phyloP scores from a whole-genome alignment of 2,888 invertebrate species.

The Neoscelio sp. region DNA sequence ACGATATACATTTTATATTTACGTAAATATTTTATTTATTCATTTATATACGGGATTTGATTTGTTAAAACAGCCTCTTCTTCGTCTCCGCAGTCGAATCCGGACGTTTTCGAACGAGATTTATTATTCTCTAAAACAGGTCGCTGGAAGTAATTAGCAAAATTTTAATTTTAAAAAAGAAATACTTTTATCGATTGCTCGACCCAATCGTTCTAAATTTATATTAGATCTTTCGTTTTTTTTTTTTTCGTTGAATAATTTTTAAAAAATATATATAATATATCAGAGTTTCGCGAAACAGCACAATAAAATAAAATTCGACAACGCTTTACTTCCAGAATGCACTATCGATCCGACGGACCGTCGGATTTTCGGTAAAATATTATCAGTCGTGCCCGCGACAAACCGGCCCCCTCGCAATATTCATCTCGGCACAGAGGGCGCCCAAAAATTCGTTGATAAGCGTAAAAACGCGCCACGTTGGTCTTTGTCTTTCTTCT shows the following conservation, averaged over 20 bases:
- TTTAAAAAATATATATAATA: constrained; percentile 11
- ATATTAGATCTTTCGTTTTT: background rate
- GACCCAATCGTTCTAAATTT: too few species aligned
- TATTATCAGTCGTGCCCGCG: constrained; percentile 62
- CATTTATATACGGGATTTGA: constrained; percentile 75
- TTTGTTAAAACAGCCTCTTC: constrained; percentile 80
- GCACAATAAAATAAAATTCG: constrained; percentile 38
- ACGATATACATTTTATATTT: constrained; percentile 64
- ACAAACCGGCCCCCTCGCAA: constrained; percentile 40
- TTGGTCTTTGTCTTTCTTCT: constrained; percentile 35
- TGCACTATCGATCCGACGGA: constrained; percentile 27
- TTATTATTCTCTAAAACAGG: constrained; percentile 46
- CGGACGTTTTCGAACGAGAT: constrained; percentile 63
- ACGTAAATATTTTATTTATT: constrained; percentile 62
- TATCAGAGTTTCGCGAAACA: constrained; percentile 3
- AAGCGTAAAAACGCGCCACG: constrained; percentile 62
- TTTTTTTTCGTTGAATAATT: constrained; percentile 19
- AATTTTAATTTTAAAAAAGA: background rate
- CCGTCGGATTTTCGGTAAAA: constrained; percentile 37
- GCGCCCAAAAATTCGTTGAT: constrained; percentile 76
- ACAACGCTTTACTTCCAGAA: constrained; percentile 54
- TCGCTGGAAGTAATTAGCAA: constrained; percentile 50
- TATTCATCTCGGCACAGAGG: constrained; percentile 69
- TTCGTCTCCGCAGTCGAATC: constrained; percentile 68
- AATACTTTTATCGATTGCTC: constrained; percentile 14